These are phyloP conservation scores for Zosterops lateralis DNA, from an alignment of 2,113 vertebrate species.

Conservation along the genomic window DNA sequence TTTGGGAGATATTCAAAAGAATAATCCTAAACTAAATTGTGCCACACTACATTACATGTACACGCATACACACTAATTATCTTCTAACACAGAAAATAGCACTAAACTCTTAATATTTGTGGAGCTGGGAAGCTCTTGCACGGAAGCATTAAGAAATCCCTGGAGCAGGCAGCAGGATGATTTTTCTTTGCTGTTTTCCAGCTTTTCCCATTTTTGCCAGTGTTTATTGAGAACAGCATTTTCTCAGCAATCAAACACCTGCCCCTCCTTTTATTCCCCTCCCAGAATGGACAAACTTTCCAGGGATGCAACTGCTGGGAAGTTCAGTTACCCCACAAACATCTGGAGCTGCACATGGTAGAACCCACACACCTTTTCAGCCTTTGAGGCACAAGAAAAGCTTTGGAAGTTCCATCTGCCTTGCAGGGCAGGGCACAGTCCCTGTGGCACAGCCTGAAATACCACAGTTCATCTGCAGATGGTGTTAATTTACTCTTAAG, in stretches of 20 bases:
- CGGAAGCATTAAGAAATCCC: neutral
- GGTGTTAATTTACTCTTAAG: neutral
- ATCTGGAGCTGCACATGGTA: neutral
- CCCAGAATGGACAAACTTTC: neutral
- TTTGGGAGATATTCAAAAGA: neutral
- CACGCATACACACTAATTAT: neutral
- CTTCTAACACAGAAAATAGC: neutral
- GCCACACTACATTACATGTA: neutral
- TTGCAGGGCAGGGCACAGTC: neutral
- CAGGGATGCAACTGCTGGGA: neutral
- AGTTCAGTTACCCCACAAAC: neutral
- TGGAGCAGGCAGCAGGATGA: neutral
- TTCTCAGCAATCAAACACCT: neutral
- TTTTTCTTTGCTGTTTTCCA: neutral
- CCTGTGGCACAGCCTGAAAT: neutral
- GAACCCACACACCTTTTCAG: neutral
- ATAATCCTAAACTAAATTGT: neutral
- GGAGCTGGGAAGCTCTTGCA: neutral
- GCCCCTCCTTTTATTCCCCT: neutral
- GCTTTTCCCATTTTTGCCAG: neutral
- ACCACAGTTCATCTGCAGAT: neutral
- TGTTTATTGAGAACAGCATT: neutral
- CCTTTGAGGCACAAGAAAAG: neutral
- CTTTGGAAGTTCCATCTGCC: neutral
- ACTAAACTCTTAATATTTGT: too few species aligned